Base-by-base conservation (phyloP, 1,140 invertebrate genomes). In the Drosophila paulistorum region DNA sequence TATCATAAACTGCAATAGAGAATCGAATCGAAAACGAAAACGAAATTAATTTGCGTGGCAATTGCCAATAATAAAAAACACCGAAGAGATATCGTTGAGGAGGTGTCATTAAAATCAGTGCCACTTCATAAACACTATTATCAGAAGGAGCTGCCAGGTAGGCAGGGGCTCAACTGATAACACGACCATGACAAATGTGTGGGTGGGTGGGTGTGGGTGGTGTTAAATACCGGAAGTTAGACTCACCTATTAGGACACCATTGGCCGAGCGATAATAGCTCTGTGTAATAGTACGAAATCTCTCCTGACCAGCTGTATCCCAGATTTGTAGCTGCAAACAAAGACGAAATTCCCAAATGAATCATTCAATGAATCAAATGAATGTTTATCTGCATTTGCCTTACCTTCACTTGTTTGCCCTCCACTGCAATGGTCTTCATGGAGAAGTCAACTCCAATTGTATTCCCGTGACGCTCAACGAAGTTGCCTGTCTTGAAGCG, bases 391-490 rank as follows among this genome's bases (percentile, higher is more conserved):
- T 7, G 14, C 10, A 7, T 48, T 9, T 48, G 17, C 2, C 7
- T 48, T 93, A 98, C 97, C 95, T 99, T 98, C 65, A 98, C 95
- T 94, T 96, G 95, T 93, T 98, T 98, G 13, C 96, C 96, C 93
- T 98, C 97, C 57, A 99, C 95, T 65, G 96, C 94, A 7, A 99
- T 94, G 23, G 97, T 98, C 95, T 98, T 98, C 97, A 98, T 98
- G 67, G 97, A 98, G 93, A 98, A 99, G 93, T 99, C 98, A 30
- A 99, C 98, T 59, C 98, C 98, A 84, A 99, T 98, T 26, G 98
- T 98, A 90, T 97, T 98, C 20, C 97, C 97, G 92, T 98, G 97
- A 80, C 96, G 95, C 93, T 98, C 97, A 67, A 98, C 95, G 91
- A 97, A 99, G 71, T 96, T 98, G 69, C 98, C 98, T 65, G 97